Base-by-base conservation (phyloP, 2,113 vertebrate genomes). In the Callipepla squamata region DNA sequence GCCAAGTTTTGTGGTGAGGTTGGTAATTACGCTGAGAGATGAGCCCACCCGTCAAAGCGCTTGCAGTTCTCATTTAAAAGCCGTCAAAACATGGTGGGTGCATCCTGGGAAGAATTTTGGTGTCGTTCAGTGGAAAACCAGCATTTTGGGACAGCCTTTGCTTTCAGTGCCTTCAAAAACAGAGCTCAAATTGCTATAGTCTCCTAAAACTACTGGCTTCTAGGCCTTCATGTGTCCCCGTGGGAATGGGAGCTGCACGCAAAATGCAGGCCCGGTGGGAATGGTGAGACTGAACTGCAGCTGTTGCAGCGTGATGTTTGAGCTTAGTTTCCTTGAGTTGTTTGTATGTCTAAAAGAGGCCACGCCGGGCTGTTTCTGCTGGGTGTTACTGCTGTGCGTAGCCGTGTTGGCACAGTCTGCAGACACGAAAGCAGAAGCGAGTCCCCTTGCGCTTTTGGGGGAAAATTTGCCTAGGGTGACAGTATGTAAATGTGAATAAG, bases 351-450 rank as follows among this genome's bases (percentile, higher is more conserved):
- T 48, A 32, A 77, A 75, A 34, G 6, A 44, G 65, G 7, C 34
- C 9, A 63, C 40, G 10, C 19, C 68, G 70, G 59, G 66, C 5
- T 77, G 21, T 51, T 91, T 57, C 75, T 32, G 42, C 67, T 28
- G 63, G 63, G n/a, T 68, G 6, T 26, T 32, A 0, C 38, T 74
- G 55, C 36, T 0, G 0, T 4, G 0, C 5, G 4, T 34, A 50
- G 72, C 58, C 10, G 20, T 10, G 23, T 50, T 87, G 74, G 50
- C 87, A 77, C 65, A 28, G 32, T 13, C 61, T 82, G 70, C 32
- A 89, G 63, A 21, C 7, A 7, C 19, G 2, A 1, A 23, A 48
- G 44, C 30, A 69, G 38, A 65, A 57, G 14, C 4, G 22, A 34
- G 6, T 20, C 6, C 38, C 67, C 7, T 1, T 28, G 22, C 13